Evolutionary conservation across 2,797 vertebrate species (phyloP), one percentile per base, ranked within the genome.

Genomic region (Aldrovandia affinis): DNA sequence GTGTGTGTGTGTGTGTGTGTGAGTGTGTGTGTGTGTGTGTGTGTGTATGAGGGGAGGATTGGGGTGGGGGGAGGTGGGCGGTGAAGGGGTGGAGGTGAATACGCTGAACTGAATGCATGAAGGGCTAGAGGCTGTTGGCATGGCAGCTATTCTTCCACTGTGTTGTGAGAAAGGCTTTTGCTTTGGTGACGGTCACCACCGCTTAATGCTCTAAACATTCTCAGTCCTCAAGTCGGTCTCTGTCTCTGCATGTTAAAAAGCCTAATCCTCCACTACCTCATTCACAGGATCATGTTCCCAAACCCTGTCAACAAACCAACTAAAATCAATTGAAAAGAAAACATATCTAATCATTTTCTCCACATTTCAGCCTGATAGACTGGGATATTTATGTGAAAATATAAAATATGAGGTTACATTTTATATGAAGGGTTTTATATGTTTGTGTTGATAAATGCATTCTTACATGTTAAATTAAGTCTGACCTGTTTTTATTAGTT

Each of bases 111-210:
- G 91, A 92, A 83, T 94, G 87, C 86, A 91, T 88, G 54, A 42
- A 78, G 85, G 87, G 84, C 84, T 68, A 2, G 14, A 73, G 85
- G 87, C 83, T 85, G 95, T 95, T 94, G 94, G 88, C 91, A 93
- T 94, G 91, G 94, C 89, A 95, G 95, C 94, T 68, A 14, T 59
- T 77, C 84, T 78, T 81, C 1, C 0, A 85, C 75, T 90, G 91
- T 94, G 91, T 93, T 94, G 92, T 89, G 80, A 86, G 84, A 81
- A 86, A 83, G 9, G 25, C 78, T 78, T 89, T 93, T 87, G 87
- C 90, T 73, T 33, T 36, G 84, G 90, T 83, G 89, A 91, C 89
- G 18, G 84, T 85, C 65, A 52, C 85, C 47, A 73, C 68, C 39
- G 33, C 68, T 70, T 89, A 85, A 83, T 88, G 85, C 91, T 89